A percentile compares a stretch with the other conserved stretches of the same genome.
Evolutionary conservation across 2,888 invertebrate species (phyloP).

Genomic region (Drosophila lacicola): DNA sequence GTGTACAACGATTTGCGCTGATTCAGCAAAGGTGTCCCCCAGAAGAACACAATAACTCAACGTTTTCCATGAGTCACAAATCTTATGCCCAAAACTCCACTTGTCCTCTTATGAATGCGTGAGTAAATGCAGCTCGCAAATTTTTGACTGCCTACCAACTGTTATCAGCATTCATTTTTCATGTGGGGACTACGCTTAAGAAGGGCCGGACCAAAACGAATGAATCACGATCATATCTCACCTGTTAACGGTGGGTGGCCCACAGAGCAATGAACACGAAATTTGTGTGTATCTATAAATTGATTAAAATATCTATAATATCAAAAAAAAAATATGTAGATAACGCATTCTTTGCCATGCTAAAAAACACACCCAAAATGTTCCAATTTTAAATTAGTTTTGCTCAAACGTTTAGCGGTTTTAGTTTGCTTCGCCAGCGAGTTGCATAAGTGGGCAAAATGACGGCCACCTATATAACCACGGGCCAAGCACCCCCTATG

Average conservation of each 20-base stretch:
- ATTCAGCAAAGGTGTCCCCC: conserved; percentile 15
- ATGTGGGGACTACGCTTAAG: conserved; percentile 14
- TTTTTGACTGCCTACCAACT: not conserved
- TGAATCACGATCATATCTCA: conserved; percentile 46
- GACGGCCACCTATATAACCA: conserved; percentile 49
- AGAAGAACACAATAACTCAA: not conserved
- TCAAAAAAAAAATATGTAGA: conserved; percentile 31
- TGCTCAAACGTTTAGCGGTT: conserved; percentile 3
- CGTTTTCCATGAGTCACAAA: conserved; percentile 32
- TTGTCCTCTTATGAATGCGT: not conserved
- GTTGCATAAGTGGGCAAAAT: conserved; percentile 10
- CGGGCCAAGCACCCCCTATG: conserved; percentile 12
- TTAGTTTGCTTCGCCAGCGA: conserved; percentile 3
- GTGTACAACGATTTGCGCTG: not conserved
- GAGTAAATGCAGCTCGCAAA: not conserved
- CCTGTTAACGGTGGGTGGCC: conserved; percentile 32
- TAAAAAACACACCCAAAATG: conserved; percentile 5
- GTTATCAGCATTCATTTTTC: conserved; percentile 30
- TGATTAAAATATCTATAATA: conserved; percentile 25
- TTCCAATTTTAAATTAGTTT: conserved; percentile 28
- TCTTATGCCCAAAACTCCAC: not conserved
- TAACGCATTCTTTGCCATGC: conserved; percentile 8
- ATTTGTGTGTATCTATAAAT: conserved; percentile 13
- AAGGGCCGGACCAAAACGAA: not conserved
- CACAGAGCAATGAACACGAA: not conserved